Conservation (phyloP, 2,797 vertebrate genomes). For the Argyrosomus regius region DNA sequence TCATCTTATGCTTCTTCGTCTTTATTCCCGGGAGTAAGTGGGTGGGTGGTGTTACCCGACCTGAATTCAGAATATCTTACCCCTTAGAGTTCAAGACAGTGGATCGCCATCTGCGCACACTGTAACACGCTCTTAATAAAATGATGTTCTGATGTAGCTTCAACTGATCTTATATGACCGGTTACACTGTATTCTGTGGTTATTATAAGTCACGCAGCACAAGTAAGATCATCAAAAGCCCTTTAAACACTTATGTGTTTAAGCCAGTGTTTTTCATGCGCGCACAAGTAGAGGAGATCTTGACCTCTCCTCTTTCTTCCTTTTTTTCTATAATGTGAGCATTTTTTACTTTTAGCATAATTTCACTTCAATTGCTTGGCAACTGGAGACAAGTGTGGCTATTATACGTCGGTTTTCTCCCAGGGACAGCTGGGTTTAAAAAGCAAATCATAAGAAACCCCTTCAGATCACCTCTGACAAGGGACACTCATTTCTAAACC, state of each 20-base stretch:
- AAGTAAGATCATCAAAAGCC: not conserved
- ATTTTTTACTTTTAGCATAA: not conserved
- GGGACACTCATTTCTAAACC: not conserved
- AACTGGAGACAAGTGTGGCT: not conserved
- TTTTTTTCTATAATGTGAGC: not conserved
- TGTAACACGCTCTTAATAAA: not conserved
- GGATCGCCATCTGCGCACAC: conserved; percentile 14
- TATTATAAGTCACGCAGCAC: not conserved
- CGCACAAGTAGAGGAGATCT: not conserved
- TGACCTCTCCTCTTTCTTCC: not conserved
- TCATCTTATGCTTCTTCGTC: not conserved
- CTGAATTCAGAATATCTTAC: conserved; percentile 39
- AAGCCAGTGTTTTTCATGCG: conserved; percentile 7
- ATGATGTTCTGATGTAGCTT: not conserved
- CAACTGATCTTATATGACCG: not conserved
- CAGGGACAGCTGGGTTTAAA: not conserved
- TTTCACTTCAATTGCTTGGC: not conserved
- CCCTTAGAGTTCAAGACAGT: conserved; percentile 14
- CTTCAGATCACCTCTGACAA: not conserved
- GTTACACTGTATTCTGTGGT: not conserved
- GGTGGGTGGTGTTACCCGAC: conserved; percentile 35
- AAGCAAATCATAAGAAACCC: not conserved
- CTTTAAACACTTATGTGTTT: conserved; percentile 9
- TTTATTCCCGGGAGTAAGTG: conserved; percentile 11
- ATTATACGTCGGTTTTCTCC: not conserved